Percentiles rank a stretch among this genome's conserved stretches.
phyloP scores from a whole-genome alignment of 1,140 invertebrate genomes.

The Drosophila rufa region DNA sequence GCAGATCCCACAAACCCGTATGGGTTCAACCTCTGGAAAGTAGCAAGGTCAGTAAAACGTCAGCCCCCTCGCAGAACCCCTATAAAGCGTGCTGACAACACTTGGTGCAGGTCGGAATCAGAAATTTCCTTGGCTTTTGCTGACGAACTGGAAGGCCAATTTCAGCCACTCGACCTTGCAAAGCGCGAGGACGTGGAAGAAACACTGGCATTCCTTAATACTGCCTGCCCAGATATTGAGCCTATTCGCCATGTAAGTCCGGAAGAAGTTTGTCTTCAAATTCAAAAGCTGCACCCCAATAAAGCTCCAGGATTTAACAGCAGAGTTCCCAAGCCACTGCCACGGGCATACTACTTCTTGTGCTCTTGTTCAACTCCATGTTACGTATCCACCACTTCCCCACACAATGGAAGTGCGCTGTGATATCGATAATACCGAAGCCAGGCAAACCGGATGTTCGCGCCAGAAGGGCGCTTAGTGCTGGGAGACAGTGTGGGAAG shows the following conservation, averaged over 20 bases:
- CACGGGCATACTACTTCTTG: too few species aligned
- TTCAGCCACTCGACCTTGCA: neutral
- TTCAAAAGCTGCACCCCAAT: neutral
- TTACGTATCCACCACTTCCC: too few species aligned
- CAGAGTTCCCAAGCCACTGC: too few species aligned
- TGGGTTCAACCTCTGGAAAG: neutral
- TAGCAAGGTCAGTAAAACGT: neutral
- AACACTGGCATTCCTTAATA: neutral
- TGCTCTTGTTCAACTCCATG: too few species aligned
- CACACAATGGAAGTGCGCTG: too few species aligned
- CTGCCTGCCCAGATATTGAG: neutral
- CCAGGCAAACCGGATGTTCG: too few species aligned
- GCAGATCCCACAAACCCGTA: too few species aligned
- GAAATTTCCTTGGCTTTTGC: neutral
- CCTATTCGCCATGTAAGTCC: neutral
- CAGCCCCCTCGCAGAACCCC: neutral
- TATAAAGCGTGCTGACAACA: neutral
- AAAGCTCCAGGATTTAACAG: neutral
- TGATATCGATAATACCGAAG: too few species aligned
- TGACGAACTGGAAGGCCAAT: neutral
- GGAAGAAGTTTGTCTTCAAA: neutral
- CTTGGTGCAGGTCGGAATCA: neutral
- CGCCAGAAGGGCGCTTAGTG: too few species aligned
- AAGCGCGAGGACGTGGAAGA: neutral
- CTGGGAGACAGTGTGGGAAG: too few species aligned